Evolutionary conservation across 2,113 vertebrate genomes (phyloP).

Genomic region (Xiphias gladius): DNA sequence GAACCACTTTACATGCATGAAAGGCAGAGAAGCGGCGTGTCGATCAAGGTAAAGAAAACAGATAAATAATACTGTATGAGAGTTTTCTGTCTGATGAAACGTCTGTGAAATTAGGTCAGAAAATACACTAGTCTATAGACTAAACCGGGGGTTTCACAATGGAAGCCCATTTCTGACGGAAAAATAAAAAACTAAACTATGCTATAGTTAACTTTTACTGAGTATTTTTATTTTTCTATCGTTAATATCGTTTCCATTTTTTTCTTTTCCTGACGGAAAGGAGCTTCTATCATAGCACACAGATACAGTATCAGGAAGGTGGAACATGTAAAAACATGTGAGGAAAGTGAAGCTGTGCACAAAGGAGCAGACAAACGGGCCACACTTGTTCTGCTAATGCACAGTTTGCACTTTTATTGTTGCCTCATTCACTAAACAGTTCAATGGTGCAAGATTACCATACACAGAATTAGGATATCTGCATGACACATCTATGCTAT

Average conservation of each 20-base stretch:
- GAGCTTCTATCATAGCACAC: too few relatives aligned
- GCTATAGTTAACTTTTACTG: background rate
- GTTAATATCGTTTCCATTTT: background rate
- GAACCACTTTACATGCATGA: background rate
- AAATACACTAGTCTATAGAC: background rate
- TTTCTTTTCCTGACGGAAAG: background rate
- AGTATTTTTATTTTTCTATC: background rate
- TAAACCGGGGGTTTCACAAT: background rate
- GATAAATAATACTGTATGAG: background rate
- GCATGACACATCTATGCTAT: constrained; percentile 99
- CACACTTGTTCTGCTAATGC: constrained; percentile 82
- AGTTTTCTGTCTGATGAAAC: too few relatives aligned
- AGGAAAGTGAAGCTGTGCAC: background rate
- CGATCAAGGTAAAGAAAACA: background rate
- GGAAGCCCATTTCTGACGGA: background rate
- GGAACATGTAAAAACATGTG: background rate
- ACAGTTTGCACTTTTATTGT: constrained; percentile 98
- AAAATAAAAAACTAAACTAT: background rate
- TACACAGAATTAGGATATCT: constrained; percentile 97
- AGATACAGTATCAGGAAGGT: background rate
- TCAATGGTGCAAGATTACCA: constrained; percentile 98
- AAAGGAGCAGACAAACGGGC: constrained; percentile 55
- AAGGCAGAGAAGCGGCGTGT: background rate
- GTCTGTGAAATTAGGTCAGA: too few relatives aligned
- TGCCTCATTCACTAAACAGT: constrained; percentile 96